Percentiles rank a stretch among this genome's conserved stretches.
These are phyloP conservation scores for Hydrophis major DNA, from an alignment of 2,797 vertebrate genomes.

Conservation along the genomic window DNA sequence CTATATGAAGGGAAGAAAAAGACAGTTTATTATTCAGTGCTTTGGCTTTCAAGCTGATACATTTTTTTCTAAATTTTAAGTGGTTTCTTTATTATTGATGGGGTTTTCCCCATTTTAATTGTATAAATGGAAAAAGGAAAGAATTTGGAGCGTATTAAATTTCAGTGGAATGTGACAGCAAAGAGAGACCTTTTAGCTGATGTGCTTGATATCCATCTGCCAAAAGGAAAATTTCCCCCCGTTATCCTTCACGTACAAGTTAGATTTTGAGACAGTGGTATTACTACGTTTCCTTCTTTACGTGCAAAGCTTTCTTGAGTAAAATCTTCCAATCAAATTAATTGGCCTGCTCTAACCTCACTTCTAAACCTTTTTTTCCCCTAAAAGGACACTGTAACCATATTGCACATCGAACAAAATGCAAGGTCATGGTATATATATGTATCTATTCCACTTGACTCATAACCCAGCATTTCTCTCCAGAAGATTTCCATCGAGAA, in stretches of 20 bases:
- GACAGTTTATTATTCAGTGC: background rate
- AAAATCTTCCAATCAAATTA: constrained; percentile 44
- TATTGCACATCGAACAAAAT: constrained; percentile 19
- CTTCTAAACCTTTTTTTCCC: constrained; percentile 19
- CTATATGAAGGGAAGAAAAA: background rate
- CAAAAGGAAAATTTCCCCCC: background rate
- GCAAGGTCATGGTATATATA: background rate
- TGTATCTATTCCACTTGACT: background rate
- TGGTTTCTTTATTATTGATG: background rate
- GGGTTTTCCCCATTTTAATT: background rate
- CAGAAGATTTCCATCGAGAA: background rate
- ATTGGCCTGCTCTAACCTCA: constrained; percentile 54
- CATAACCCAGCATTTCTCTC: background rate
- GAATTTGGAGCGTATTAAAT: background rate
- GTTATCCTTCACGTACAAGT: background rate
- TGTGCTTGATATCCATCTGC: background rate
- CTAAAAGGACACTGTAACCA: constrained; percentile 39
- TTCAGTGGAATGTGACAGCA: background rate
- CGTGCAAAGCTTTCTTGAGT: constrained; percentile 25
- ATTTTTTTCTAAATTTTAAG: background rate
- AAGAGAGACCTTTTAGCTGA: background rate
- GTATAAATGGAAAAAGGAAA: background rate
- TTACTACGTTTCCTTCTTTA: background rate
- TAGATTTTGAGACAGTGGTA: background rate
- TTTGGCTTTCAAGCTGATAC: background rate